A percentile compares a stretch with the other conserved stretches of the same genome.
Conservation (phyloP, 2,113 vertebrate genomes). For the Gallinago media region DNA sequence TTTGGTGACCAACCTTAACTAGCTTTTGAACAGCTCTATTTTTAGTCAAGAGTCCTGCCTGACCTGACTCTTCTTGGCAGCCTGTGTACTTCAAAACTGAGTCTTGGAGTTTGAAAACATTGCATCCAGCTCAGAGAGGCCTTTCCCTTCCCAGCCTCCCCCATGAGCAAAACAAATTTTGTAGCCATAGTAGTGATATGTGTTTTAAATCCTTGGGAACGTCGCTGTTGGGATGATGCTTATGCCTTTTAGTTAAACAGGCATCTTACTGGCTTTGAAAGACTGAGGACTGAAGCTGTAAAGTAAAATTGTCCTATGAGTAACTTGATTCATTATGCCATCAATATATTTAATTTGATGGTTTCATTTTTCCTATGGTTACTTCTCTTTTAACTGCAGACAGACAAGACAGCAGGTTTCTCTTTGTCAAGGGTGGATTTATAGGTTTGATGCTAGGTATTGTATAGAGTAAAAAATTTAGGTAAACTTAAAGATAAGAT, state of each 20-base stretch:
- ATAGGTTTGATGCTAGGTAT: background rate
- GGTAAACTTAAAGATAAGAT: background rate
- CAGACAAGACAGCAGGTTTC: background rate
- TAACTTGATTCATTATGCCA: background rate
- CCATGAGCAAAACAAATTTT: background rate
- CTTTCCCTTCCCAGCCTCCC: background rate
- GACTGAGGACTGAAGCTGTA: background rate
- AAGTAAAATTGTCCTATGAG: background rate
- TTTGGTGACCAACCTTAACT: background rate
- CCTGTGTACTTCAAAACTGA: background rate
- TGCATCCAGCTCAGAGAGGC: background rate
- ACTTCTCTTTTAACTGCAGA: background rate
- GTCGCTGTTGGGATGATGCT: background rate
- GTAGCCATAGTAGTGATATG: fast-evolving
- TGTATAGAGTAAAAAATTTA: background rate
- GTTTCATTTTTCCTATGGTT: background rate
- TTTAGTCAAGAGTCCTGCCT: background rate
- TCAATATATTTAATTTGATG: background rate
- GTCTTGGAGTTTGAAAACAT: background rate
- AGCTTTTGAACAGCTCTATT: background rate
- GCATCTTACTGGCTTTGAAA: background rate
- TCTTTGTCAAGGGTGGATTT: background rate
- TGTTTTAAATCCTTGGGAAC: background rate
- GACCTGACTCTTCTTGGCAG: background rate
- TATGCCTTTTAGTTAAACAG: background rate